A percentile compares a stretch with the other conserved stretches of the same genome.
phyloP scores from a whole-genome alignment of 92 coral and sea anemone species.

The Nematostella vectensis region DNA sequence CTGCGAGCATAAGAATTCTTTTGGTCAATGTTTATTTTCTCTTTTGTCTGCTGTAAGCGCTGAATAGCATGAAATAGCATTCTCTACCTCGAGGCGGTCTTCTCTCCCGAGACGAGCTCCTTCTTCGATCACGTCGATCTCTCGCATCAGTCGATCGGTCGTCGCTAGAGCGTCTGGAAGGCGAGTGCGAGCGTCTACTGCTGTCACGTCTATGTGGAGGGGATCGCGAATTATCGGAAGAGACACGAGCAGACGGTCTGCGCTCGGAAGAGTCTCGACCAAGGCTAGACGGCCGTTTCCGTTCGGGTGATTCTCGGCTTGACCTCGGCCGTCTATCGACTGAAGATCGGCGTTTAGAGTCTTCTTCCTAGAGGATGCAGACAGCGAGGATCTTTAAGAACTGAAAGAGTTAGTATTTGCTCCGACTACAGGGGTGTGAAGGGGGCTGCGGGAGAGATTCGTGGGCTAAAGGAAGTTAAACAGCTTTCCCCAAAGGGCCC shows the following conservation, averaged over 20 bases:
- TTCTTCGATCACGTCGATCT: not conserved
- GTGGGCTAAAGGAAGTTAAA: no score
- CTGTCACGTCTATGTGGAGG: not conserved
- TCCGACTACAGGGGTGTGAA: slow-evolving; percentile 44
- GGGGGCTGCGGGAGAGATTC: no score
- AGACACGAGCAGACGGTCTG: not conserved
- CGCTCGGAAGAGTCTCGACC: slow-evolving; percentile 11
- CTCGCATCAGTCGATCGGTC: not conserved
- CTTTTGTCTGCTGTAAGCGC: no score
- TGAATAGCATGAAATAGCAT: no score
- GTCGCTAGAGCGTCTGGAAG: not conserved
- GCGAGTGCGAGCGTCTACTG: not conserved
- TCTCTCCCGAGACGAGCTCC: not conserved
- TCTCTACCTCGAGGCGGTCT: not conserved
- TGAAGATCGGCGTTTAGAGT: not conserved
- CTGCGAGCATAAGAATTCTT: no score
- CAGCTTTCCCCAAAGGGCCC: no score
- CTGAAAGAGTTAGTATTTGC: slow-evolving; percentile 57
- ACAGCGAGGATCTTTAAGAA: slow-evolving; percentile 53
- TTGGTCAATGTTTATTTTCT: no score
- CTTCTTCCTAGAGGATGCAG: slow-evolving; percentile 44
- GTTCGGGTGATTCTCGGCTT: slow-evolving; percentile 18
- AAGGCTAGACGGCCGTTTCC: slow-evolving; percentile 16
- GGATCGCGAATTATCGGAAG: no score
- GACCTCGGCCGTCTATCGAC: not conserved